Evolutionary conservation across 2,888 invertebrate genomes (phyloP), one percentile per base, ranked within the genome.

Genomic region (Orthosia gothica): DNA sequence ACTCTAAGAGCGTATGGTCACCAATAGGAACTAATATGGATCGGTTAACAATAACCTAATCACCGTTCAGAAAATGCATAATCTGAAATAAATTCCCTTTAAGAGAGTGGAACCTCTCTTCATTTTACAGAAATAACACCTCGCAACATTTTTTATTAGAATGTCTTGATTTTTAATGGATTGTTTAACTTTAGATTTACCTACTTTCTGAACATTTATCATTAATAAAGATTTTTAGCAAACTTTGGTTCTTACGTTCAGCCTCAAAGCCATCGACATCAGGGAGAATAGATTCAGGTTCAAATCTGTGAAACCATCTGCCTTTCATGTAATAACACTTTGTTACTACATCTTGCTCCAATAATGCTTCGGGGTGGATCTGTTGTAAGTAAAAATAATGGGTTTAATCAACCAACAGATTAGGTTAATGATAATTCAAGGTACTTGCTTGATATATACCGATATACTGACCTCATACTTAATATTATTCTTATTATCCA

Each of bases 321-420:
- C 87, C 87, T 47, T 20, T 18, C 0, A 26, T 0, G 4, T 12
- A 18, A 0, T 18, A 23, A 54, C 86, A 86, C 7, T 70, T 76
- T 11, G 47, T 58, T 3, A 57, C 13, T n/a, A 77, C 64, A 11
- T 87, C 75, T 61, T 86, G 83, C 0, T 71, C 54, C 11, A 1
- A 1, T 18, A 62, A 12, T 13, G 91, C 89, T 82, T 89, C 87
- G 3, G 94, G 93, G 47, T 90, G 89, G 40, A 93, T 87, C 94
- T 94, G 75, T 57, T 57, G 55, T 15, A 74, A 68, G 3, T n/a
- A 54, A 64, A n/a, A 2, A n/a, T 13, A 52, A 55, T n/a, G 9
- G 5, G 3, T 16, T 23, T 32, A 13, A 32, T 5, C 40, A 61
- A 45, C 3, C 9, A 45, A 61, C 2, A 40, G n/a, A 13, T 59